Evolutionary conservation across 2,888 invertebrate genomes (phyloP).

Genomic region (Aleiodes testaceus): DNA sequence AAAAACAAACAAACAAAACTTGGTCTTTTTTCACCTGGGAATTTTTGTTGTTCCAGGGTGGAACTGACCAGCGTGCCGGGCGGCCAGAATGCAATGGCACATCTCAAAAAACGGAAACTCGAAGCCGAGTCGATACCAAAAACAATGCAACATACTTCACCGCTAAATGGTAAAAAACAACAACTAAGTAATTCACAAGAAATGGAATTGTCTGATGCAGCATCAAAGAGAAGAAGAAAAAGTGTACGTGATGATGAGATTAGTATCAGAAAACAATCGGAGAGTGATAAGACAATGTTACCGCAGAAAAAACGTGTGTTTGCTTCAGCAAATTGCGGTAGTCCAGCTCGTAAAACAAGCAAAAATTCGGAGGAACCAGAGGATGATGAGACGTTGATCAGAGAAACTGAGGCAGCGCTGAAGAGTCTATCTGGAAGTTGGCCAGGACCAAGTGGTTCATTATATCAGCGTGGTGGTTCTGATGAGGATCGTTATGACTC

Average conservation of each 20-base stretch:
- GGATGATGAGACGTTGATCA: conserved; percentile 87
- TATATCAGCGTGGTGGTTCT: conserved; percentile 78
- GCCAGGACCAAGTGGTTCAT: conserved; percentile 80
- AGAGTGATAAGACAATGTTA: conserved; percentile 71
- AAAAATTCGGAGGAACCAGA: conserved; percentile 74
- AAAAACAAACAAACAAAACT: conserved; percentile 40
- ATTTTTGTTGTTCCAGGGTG: conserved; percentile 73
- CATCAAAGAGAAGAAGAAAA: conserved; percentile 74
- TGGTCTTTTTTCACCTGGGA: conserved; percentile 61
- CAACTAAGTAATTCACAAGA: conserved; percentile 71
- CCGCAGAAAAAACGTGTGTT: conserved; percentile 78
- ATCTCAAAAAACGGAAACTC: conserved; percentile 82
- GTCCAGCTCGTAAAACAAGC: conserved; percentile 71
- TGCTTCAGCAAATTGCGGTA: conserved; percentile 72
- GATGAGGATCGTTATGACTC: conserved; percentile 81
- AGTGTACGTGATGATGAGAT: conserved; percentile 69
- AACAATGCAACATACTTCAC: conserved; percentile 60
- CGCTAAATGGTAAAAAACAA: conserved; percentile 37
- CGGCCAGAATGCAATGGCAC: conserved; percentile 77
- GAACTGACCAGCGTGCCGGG: conserved; percentile 75
- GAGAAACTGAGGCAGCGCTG: conserved; percentile 91
- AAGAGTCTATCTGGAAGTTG: conserved; percentile 91
- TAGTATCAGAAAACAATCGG: conserved; percentile 60
- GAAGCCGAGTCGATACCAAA: conserved; percentile 75
- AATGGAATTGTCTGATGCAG: conserved; percentile 74